Evolutionary conservation across 1,140 invertebrate species (phyloP), one percentile per base, ranked within the genome.

Genomic region (Ditylenchus dipsaci): DNA sequence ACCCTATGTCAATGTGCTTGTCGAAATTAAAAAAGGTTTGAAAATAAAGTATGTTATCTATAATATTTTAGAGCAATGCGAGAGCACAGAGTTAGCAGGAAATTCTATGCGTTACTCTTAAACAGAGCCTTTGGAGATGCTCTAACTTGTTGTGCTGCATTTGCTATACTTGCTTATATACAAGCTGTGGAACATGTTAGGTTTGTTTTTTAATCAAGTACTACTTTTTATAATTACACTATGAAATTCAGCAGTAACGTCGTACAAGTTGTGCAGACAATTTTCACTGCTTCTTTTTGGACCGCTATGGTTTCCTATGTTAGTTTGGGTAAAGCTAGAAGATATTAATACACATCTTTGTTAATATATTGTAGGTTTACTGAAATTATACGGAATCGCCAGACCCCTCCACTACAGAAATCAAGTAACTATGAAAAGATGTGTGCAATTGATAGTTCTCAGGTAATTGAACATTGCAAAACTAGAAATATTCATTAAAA

Each of bases 321-420:
- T 21, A 43, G 29, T 30, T 27, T 61, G 21, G 59, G 59, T 19
- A 8, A 53, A 8, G 8, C 49, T 5, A 53, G 15, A 7, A 7
- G n/a, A 53, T 53, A 7, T 21, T 53, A 17, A 15, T 7, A 53
- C 5, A 59, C 3, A 33, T 5, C 13, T 61, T 3, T 26, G 29
- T 9, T 61, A n/a, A 7, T 5, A 33, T 33, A 29, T 19, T 30
- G 3, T 7, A 43, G 59, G 29, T 21, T 56, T 61, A 21, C 38
- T 61, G 38, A 61, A 61, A 61, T 27, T 61, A 5, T 61, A 61
- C 26, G 59, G 59, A 33, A 61, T 61, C 19, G 59, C 59, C 3
- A 30, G 59, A 30, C 59, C 59, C 3, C 38, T 61, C 8, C 59
- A 61, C 26, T 61, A 61, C 38, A 3, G 59, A 3, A 43, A 61